These are phyloP conservation scores for Pygocentrus nattereri DNA, from an alignment of 2,797 vertebrate genomes.

Conservation along the genomic window DNA sequence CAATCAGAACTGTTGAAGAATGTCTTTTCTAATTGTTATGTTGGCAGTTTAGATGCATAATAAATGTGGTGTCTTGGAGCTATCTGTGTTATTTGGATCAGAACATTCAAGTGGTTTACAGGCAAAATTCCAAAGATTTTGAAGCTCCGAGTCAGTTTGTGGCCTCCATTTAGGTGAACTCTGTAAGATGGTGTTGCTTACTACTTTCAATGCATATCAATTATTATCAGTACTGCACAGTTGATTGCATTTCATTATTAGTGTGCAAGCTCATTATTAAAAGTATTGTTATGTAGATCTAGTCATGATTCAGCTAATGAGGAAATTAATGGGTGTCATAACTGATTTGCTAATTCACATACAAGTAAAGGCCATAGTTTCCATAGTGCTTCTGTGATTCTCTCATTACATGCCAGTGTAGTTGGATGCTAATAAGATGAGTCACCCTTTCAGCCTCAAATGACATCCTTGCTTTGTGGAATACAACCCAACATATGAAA, in stretches of 20 bases:
- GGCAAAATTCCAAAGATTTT: too few relatives aligned
- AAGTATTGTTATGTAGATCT: not conserved
- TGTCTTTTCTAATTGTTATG: not conserved
- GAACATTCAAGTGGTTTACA: not conserved
- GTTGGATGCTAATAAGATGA: constrained; percentile 2
- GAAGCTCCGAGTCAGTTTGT: too few relatives aligned
- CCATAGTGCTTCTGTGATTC: constrained; percentile 22
- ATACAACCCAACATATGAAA: not conserved
- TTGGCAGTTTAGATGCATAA: not conserved
- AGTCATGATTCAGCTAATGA: constrained; percentile 15
- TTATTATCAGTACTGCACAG: not conserved
- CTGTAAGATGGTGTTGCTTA: not conserved
- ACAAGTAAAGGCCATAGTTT: not conserved
- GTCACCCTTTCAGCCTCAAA: constrained; percentile 8
- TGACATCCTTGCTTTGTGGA: not conserved
- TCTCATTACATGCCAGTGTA: constrained; percentile 15
- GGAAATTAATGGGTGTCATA: constrained; percentile 12
- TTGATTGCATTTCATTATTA: not conserved
- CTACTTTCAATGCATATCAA: not conserved
- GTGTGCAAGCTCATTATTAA: not conserved
- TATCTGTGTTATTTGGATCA: not conserved
- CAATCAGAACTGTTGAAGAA: not conserved
- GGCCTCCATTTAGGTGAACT: too few relatives aligned
- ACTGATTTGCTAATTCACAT: constrained; percentile 14
- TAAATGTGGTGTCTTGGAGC: not conserved